phyloP scores from a whole-genome alignment of 1,140 invertebrate genomes.

The Cardiocondyla obscurior region DNA sequence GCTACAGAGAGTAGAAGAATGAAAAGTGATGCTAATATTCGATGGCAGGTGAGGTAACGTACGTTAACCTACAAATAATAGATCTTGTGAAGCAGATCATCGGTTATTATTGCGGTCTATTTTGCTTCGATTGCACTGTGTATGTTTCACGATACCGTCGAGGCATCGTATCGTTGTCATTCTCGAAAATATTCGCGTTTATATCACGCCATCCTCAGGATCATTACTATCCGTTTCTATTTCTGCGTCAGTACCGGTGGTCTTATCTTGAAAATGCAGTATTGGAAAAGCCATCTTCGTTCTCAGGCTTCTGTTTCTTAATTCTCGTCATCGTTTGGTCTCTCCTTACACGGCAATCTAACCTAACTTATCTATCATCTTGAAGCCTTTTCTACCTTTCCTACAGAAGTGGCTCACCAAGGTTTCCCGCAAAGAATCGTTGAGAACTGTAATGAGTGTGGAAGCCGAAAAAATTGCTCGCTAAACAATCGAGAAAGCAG shows the following conservation, averaged over 20 bases:
- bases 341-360: too few relatives aligned
- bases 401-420: neutral
- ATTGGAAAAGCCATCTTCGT: slow-evolving; percentile 53
- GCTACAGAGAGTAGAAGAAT: too few relatives aligned
- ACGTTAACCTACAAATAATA: too few relatives aligned
- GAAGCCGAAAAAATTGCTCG: slow-evolving; percentile 8
- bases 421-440: slow-evolving; percentile 11
- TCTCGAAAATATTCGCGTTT: slow-evolving; percentile 18
- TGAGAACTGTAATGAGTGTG: neutral
- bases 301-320: slow-evolving; percentile 30
- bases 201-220: neutral
- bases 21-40: too few relatives aligned
- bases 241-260: slow-evolving; percentile 5
- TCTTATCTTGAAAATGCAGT: neutral
- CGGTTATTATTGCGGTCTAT: slow-evolving; percentile 3
- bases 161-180: neutral
- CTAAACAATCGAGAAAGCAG: slow-evolving; percentile 24
- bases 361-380: too few relatives aligned
- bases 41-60: too few relatives aligned
- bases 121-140: neutral
- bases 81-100: neutral
- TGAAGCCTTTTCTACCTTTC: neutral
- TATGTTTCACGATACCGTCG: neutral
- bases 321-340: slow-evolving; percentile 29
- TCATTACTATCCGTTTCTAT: slow-evolving; percentile 37